Evolutionary conservation across 2,888 invertebrate genomes (phyloP).

Genomic region (Scaptomyza cyrtandrae): DNA sequence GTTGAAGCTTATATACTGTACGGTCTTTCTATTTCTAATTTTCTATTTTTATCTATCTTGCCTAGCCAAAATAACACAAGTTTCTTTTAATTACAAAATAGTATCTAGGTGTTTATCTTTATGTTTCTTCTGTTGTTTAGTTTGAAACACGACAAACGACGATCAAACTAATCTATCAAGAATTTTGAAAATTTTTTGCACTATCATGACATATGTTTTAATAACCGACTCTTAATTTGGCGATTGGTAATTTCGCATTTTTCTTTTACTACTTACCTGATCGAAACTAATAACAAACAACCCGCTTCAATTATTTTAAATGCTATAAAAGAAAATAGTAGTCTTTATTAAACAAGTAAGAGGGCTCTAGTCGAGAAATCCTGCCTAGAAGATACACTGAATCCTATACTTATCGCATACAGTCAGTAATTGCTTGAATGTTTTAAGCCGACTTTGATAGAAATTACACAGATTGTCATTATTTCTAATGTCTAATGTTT

Average conservation of each 20-base stretch:
- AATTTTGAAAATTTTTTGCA: constrained; percentile 22
- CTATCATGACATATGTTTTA: constrained; percentile 32
- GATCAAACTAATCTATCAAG: constrained; percentile 51
- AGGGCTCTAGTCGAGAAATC: too few relatives aligned
- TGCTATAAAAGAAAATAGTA: too few relatives aligned
- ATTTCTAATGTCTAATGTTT: too few relatives aligned
- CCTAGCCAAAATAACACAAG: constrained; percentile 22
- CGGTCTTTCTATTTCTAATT: neutral
- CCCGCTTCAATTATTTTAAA: too few relatives aligned
- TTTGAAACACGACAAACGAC: constrained; percentile 42
- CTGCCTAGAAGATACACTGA: too few relatives aligned
- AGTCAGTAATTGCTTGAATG: too few relatives aligned
- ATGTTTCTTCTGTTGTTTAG: constrained; percentile 27
- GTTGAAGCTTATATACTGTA: constrained; percentile 51
- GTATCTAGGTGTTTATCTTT: constrained; percentile 52
- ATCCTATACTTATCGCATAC: too few relatives aligned
- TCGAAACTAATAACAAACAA: too few relatives aligned
- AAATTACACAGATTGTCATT: too few relatives aligned
- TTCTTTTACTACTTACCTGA: neutral
- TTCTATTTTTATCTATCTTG: constrained; percentile 26
- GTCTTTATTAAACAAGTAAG: too few relatives aligned
- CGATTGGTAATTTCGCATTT: constrained; percentile 21
- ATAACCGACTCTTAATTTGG: constrained; percentile 11
- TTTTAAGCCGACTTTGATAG: too few relatives aligned
- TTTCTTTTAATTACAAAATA: constrained; percentile 43